Evolutionary conservation across 2,797 vertebrate genomes (phyloP).

Genomic region (Halcyon chelicuti): DNA sequence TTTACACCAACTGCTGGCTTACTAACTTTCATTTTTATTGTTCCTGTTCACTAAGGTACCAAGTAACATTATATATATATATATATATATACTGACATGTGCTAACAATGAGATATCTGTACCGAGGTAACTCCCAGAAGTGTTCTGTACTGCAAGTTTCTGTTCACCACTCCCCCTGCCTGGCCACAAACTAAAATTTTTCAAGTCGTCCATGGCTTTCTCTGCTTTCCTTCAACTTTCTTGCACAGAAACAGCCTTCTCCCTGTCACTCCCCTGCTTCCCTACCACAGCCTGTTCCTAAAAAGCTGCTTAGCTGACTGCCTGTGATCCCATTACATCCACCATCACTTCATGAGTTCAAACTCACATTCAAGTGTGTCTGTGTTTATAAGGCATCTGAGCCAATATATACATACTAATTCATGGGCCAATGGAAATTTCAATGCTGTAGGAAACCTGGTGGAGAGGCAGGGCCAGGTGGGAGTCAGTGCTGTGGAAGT

Average conservation of each 20-base stretch:
- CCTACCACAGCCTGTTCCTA: not conserved
- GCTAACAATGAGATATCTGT: not conserved
- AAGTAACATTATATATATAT: not conserved
- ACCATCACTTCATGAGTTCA: fast-evolving
- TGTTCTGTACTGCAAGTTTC: not conserved
- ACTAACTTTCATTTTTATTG: not conserved
- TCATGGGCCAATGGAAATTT: not conserved
- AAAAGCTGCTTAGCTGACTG: not conserved
- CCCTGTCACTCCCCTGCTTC: not conserved
- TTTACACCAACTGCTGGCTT: not conserved
- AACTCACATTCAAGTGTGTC: fast-evolving
- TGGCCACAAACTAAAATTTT: not conserved
- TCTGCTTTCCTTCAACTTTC: not conserved
- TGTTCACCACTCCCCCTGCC: not conserved
- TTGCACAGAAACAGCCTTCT: not conserved
- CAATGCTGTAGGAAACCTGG: not conserved
- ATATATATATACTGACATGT: not conserved
- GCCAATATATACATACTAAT: not conserved
- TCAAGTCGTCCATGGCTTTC: not conserved
- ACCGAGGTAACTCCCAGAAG: not conserved
- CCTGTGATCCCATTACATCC: not conserved
- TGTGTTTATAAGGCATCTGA: not conserved
- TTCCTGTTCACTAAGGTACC: not conserved
- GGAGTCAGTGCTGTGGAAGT: not conserved
- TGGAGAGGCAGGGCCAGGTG: not conserved